Base-by-base conservation (phyloP, 2,888 invertebrate species). In the Harpagoxenus sublaevis region DNA sequence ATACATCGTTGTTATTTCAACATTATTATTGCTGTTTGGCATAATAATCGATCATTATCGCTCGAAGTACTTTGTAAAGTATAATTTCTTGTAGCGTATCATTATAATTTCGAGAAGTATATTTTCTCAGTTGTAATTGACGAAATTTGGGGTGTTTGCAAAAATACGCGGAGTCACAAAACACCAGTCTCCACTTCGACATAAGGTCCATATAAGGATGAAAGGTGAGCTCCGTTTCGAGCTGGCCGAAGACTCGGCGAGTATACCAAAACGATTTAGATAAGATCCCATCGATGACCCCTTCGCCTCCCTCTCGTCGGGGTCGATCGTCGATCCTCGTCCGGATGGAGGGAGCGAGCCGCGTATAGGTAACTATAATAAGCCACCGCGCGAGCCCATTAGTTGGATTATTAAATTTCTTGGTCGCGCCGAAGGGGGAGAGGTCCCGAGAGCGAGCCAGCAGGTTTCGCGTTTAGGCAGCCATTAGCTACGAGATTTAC, bases 401-500 rank as follows among this genome's bases (percentile, higher is more conserved):
- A 95, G 94, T 91, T 92, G 94, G 94, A 94, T 95, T 95, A 95
- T 95, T 95, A 95, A 95, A 95, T 95, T 95, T 95, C 94, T 94
- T 93, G 93, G 92, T 94, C 92, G 92, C 92, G 91, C 89, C 91
- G 92, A 70, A 77, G 84, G 81, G 62, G 78, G 78, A 75, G 81
- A 84, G 79, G 68, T 77, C 75, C 83, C 77, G 83, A 78, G 83
- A 78, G 83, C 85, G 83, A 92, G 88, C 92, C 92, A 92, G 93
- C 94, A 92, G 94, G 93, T 94, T 93, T 95, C 93, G 93, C 95
- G 94, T 95, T 95, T 95, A 95, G 95, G 94, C 94, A 93, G 92
- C 94, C 94, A 95, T 95, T 95, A 95, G 94, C 91, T 87, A 18
- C 84, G 92, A 94, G 95, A 95, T 95, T 95, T 95, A 95, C 94